Base-by-base conservation (phyloP, 2,888 invertebrate species). In the Ectobius pallidus region DNA sequence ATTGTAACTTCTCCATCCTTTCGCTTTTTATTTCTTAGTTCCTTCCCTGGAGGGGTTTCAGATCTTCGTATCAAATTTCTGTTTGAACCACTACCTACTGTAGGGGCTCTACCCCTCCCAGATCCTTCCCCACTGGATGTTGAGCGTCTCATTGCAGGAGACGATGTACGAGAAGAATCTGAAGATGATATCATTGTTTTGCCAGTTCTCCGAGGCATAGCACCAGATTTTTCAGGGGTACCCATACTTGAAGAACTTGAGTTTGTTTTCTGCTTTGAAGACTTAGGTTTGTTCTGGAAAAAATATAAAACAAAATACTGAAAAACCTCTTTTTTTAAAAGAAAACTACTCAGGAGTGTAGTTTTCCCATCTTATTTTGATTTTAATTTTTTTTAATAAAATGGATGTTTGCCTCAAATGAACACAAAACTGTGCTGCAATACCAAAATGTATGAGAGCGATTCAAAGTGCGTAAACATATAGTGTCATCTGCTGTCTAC, bases 161-260 rank as follows among this genome's bases (percentile, higher is more conserved):
- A 91, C 1, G 90, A 89, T 74, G 90, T 91, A 14, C 90, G 85
- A 0, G 91, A 91, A 0, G 91, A 91, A 77, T 91, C 91, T 62
- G 87, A 89, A 0, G 88, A 89, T 0, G 88, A 88, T 18, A 86
- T 83, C 79, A 86, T 83, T 75, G 85, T 85, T 49, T 85, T 72
- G 2, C 61, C 68, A 20, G 63, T 32, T 16, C 73, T 68, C 30
- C 69, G 63, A 18, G 62, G 55, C 34, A 46, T 30, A 18, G 61
- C 49, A 20, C 67, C 71, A n/a, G 75, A 77, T 3, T 69, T 71
- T 69, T 77, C 78, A 0, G 77, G 73, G 0, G 73, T 74, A 16
- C 30, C 69, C 25, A 62, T 63, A 18, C 69, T 69, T n/a, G 73
- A 73, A 6, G 73, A 63, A 63, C 69, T 73, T 6, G 68, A 62